Evolutionary conservation across 2,113 vertebrate genomes (phyloP).

Genomic region (Brachyistius frenatus): DNA sequence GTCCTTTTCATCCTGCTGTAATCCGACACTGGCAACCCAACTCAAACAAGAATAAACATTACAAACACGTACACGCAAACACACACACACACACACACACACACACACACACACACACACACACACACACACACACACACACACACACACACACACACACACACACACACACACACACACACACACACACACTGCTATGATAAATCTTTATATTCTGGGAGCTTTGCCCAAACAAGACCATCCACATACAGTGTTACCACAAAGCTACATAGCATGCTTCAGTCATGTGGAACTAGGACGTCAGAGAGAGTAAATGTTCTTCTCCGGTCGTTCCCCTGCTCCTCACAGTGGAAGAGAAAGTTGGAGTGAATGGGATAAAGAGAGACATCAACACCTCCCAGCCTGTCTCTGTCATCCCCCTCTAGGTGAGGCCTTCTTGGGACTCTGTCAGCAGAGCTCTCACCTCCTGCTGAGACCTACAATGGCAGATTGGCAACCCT

Average conservation of each 20-base stretch:
- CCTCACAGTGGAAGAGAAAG: neutral
- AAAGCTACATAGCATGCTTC: conserved; percentile 8
- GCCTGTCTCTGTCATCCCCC: conserved; percentile 47
- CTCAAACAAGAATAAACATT: conserved; percentile 59
- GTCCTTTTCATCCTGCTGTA: conserved; percentile 77
- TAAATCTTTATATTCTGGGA: conserved; percentile 36
- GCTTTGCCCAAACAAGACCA: conserved; percentile 15
- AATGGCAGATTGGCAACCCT: conserved; percentile 77
- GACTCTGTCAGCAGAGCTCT: conserved; percentile 64
- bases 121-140: conserved; percentile 9
- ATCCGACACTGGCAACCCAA: conserved; percentile 71
- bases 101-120: conserved; percentile 29
- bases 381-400: conserved; percentile 60
- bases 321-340: conserved; percentile 5
- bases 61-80: no score
- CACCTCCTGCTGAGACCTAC: conserved; percentile 64
- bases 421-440: conserved; percentile 57
- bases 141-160: conserved; percentile 1
- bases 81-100: conserved; percentile 28
- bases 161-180: conserved; percentile 29
- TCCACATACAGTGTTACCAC: conserved; percentile 26
- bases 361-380: conserved; percentile 32
- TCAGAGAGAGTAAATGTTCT: conserved; percentile 18
- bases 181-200: conserved; percentile 20
- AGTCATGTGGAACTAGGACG: conserved; percentile 12